phyloP scores from a whole-genome alignment of 2,797 vertebrate genomes.

The Ctenosaura bakeri region DNA sequence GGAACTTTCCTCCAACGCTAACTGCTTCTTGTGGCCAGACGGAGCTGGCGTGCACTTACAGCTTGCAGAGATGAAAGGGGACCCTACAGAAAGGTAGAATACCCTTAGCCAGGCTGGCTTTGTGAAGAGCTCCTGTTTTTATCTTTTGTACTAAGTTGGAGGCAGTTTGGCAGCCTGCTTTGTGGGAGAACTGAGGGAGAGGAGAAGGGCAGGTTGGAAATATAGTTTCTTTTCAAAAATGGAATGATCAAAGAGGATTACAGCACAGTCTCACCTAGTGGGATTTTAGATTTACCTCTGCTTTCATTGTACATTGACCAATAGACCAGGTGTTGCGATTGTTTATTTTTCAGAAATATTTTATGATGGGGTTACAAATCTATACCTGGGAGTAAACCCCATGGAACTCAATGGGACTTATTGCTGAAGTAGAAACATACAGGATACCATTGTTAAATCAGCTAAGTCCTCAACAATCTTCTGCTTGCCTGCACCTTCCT shows the following conservation, averaged over 20 bases:
- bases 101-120: rapidly evolving
- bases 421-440: background rate
- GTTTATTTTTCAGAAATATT: background rate
- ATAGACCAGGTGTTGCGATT: background rate
- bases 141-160: background rate
- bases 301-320: background rate
- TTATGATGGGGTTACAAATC: background rate
- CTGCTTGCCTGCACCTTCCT: background rate
- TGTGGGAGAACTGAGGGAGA: background rate
- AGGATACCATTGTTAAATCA: background rate
- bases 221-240: background rate
- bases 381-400: background rate
- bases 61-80: constrained; percentile 36
- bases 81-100: constrained; percentile 28
- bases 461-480: background rate
- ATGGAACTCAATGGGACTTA: background rate
- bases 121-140: background rate
- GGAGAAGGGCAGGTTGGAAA: background rate
- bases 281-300: background rate
- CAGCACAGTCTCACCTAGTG: background rate
- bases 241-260: background rate
- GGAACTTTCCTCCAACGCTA: too few species aligned
- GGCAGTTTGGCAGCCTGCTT: background rate
- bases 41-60: background rate
- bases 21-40: background rate